A percentile compares a stretch with the other conserved stretches of the same genome.
phyloP scores from a whole-genome alignment of 1,140 invertebrate genomes.

The Sminthurinus signatus region DNA sequence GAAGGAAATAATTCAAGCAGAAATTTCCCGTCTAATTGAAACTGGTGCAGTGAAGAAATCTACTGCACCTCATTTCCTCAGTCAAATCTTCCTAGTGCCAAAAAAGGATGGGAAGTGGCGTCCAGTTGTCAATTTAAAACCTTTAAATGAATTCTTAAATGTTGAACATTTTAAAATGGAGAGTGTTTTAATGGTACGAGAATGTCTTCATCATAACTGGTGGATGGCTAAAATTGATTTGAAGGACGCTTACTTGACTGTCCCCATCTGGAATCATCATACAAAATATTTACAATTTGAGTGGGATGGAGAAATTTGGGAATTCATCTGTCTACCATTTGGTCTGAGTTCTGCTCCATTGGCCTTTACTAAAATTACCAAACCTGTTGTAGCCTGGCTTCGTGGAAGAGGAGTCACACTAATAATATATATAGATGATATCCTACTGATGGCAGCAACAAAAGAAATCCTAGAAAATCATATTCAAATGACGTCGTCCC shows the following conservation, averaged over 20 bases:
- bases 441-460: neutral
- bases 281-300: constrained; percentile 22
- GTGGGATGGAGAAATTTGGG: constrained; percentile 11
- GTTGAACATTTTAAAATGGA: constrained; percentile 17
- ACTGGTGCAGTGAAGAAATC: neutral
- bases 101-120: neutral
- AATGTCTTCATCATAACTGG: neutral
- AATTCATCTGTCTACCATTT: constrained; percentile 17
- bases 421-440: constrained; percentile 1
- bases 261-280: constrained; percentile 4
- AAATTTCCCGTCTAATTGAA: neutral
- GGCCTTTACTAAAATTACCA: constrained; percentile 24
- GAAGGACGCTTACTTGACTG: constrained; percentile 23
- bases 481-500: neutral
- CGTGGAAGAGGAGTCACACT: neutral
- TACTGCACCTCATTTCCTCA: neutral
- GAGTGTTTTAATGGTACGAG: neutral
- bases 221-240: constrained; percentile 24
- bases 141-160: neutral
- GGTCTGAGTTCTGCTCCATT: constrained; percentile 20
- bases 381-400: neutral
- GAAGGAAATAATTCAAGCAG: neutral
- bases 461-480: neutral
- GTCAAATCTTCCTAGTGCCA: neutral
- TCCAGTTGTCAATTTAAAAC: neutral